These are phyloP conservation scores for Accipiter virgatus DNA, from an alignment of 2,113 vertebrate genomes.

Conservation along the genomic window DNA sequence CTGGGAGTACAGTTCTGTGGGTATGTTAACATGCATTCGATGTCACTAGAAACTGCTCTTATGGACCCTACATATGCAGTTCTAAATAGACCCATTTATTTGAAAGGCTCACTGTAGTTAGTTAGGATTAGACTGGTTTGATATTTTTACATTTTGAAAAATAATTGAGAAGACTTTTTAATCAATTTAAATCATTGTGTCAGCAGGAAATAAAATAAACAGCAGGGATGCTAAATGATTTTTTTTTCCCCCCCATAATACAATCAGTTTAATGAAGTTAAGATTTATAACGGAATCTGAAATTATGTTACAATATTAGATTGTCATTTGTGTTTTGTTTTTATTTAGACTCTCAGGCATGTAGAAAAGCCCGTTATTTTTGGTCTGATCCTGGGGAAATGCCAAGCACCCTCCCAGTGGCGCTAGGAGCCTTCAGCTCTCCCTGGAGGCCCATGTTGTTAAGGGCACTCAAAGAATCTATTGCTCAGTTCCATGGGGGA, in stretches of 20 bases:
- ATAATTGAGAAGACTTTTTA: slow-evolving; percentile 27
- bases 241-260: background rate
- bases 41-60: background rate
- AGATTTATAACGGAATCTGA: background rate
- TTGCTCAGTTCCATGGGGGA: background rate
- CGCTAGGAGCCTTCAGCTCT: background rate
- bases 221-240: background rate
- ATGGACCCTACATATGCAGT: background rate
- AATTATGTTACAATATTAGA: background rate
- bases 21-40: background rate
- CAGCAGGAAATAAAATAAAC: slow-evolving; percentile 52
- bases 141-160: slow-evolving; percentile 24
- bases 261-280: slow-evolving; percentile 48
- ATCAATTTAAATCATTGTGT: slow-evolving; percentile 31
- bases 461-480: background rate
- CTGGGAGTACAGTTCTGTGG: background rate
- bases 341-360: background rate
- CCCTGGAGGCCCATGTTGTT: background rate
- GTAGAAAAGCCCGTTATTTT: background rate
- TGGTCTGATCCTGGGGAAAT: background rate
- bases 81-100: background rate
- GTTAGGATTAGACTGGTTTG: background rate
- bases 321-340: background rate
- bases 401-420: background rate
- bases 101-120: background rate